Conservation (phyloP, 1,140 invertebrate genomes). For the Macrobrachium rosenbergii region DNA sequence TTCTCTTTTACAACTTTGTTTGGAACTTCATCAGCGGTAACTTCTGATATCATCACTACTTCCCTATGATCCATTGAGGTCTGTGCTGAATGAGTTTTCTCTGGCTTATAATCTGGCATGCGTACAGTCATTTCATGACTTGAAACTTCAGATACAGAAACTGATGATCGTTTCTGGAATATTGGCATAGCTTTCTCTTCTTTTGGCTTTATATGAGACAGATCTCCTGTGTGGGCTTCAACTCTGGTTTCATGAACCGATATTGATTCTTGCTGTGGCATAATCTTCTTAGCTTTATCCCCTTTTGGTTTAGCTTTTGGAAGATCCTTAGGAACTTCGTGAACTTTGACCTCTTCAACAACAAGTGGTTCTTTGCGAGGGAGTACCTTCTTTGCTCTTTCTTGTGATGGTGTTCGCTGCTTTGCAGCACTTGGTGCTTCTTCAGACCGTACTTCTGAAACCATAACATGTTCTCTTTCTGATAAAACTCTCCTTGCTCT, state of each 20-base stretch:
- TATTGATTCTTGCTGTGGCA: constrained; percentile 53
- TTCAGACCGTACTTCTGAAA: constrained; percentile 73
- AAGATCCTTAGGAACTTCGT: constrained; percentile 48
- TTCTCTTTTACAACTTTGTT: constrained; percentile 39
- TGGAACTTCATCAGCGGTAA: constrained; percentile 43
- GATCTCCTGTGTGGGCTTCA: constrained; percentile 36
- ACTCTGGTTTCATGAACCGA: constrained; percentile 47
- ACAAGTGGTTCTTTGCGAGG: constrained; percentile 44
- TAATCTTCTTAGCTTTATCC: constrained; percentile 49
- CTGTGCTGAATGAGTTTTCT: constrained; percentile 36
- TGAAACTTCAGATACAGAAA: constrained; percentile 44
- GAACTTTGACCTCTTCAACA: constrained; percentile 48
- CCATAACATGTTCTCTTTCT: constrained; percentile 71
- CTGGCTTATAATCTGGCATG: constrained; percentile 42
- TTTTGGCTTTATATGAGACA: constrained; percentile 34
- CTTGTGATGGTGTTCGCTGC: constrained; percentile 41
- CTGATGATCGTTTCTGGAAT: constrained; percentile 33
- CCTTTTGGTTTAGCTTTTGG: constrained; percentile 45
- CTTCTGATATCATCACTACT: constrained; percentile 40
- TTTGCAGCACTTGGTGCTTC: constrained; percentile 68
- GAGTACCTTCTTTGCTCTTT: constrained; percentile 35
- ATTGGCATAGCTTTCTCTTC: constrained; percentile 41
- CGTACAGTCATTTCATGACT: constrained; percentile 40
- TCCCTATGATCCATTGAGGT: constrained; percentile 43
- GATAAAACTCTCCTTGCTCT: constrained; percentile 46